These are phyloP conservation scores for Hippoglossus stenolepis DNA, from an alignment of 2,113 vertebrate genomes.

Conservation along the genomic window DNA sequence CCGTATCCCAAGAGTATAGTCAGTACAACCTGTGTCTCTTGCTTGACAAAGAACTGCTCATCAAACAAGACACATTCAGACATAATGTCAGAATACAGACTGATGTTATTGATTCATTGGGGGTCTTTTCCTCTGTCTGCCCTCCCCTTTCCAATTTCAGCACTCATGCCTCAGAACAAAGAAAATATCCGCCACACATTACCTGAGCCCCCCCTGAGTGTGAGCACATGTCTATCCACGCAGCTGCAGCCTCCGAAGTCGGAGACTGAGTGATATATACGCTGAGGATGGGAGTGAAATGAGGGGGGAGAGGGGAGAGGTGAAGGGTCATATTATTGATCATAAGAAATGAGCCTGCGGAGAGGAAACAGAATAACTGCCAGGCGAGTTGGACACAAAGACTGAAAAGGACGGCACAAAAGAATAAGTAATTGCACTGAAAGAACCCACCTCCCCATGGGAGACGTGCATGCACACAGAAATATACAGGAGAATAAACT, in stretches of 20 bases:
- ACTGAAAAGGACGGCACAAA: constrained; percentile 45
- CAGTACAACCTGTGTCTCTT: no score
- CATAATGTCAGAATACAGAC: constrained; percentile 36
- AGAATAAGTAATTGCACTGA: constrained; percentile 39
- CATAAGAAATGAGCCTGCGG: constrained; percentile 20
- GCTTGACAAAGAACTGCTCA: background rate
- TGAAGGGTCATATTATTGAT: constrained; percentile 30
- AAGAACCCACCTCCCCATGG: constrained; percentile 19
- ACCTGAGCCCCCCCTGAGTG: constrained; percentile 1
- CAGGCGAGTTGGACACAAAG: constrained; percentile 23
- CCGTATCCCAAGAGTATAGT: background rate
- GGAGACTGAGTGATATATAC: constrained; percentile 11
- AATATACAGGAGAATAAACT: constrained; percentile 28
- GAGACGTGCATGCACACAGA: background rate
- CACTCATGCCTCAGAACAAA: constrained; percentile 54
- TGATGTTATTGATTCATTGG: constrained; percentile 33
- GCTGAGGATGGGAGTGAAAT: constrained; percentile 6
- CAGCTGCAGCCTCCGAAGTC: background rate
- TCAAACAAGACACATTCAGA: constrained; percentile 14
- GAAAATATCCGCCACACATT: constrained; percentile 40
- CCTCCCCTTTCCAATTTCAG: constrained; percentile 26
- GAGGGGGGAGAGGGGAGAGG: constrained; percentile 9
- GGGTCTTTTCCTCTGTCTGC: constrained; percentile 15
- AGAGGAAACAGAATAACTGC: constrained; percentile 1
- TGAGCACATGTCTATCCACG: constrained; percentile 13